phyloP scores from a whole-genome alignment of 2,797 vertebrate species.

The Tiaroga cobitis region DNA sequence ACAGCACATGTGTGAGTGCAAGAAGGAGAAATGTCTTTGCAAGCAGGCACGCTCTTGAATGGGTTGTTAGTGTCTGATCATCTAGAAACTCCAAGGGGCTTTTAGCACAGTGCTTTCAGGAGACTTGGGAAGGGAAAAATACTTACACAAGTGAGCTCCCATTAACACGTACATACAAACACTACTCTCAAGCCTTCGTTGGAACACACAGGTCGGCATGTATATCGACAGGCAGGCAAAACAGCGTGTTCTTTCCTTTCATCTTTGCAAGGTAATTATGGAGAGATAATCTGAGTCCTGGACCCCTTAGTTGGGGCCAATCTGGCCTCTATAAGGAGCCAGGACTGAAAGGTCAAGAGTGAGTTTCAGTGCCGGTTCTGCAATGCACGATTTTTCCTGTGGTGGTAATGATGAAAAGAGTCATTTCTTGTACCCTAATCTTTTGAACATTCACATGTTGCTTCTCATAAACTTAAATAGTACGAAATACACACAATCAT shows the following conservation, averaged over 20 bases:
- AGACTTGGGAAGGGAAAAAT: conserved; percentile 4
- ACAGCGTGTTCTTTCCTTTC: conserved; percentile 43
- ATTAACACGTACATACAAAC: conserved; percentile 19
- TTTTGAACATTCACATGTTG: not conserved
- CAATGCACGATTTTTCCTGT: not conserved
- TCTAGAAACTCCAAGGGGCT: conserved; percentile 5
- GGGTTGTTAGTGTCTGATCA: conserved; percentile 26
- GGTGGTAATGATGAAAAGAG: not conserved
- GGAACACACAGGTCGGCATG: not conserved
- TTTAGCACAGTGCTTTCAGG: conserved; percentile 33
- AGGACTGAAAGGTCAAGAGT: conserved; percentile 54
- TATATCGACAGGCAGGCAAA: conserved; percentile 8
- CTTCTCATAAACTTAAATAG: not conserved
- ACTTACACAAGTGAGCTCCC: not conserved
- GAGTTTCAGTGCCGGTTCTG: conserved; percentile 12
- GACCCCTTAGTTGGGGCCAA: conserved; percentile 48
- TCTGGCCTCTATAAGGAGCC: conserved; percentile 39
- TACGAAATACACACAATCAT: not conserved
- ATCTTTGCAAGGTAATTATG: conserved; percentile 51
- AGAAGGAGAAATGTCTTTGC: not conserved
- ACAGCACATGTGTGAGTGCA: not conserved
- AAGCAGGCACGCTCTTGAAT: conserved; percentile 12
- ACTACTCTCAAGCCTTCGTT: not conserved
- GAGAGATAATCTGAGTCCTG: conserved; percentile 44
- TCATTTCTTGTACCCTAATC: not conserved